These are phyloP conservation scores for Metridium senile DNA, from an alignment of 92 coral and sea anemone species.

Conservation along the genomic window DNA sequence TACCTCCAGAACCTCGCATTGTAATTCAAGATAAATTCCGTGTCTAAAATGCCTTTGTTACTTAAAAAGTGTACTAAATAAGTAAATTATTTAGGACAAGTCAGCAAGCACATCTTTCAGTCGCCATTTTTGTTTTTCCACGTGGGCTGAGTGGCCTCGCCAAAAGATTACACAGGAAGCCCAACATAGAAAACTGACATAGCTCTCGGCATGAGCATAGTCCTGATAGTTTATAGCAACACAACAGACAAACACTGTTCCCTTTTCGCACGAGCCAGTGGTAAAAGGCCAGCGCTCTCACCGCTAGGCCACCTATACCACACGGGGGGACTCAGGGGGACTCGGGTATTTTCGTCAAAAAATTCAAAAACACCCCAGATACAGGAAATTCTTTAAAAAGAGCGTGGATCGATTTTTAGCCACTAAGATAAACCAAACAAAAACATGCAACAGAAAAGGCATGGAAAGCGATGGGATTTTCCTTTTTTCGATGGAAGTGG, in stretches of 20 bases:
- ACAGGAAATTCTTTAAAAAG: too few species aligned
- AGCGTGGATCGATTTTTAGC: too few species aligned
- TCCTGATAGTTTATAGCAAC: too few species aligned
- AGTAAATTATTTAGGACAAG: not conserved
- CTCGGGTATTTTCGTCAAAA: too few species aligned
- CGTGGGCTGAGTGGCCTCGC: slow-evolving; percentile 35
- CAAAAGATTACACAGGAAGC: slow-evolving; percentile 8
- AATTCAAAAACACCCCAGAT: too few species aligned
- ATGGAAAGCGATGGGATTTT: too few species aligned
- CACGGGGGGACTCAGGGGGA: not conserved
- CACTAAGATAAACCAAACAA: too few species aligned
- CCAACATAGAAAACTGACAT: too few species aligned
- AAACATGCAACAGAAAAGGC: too few species aligned
- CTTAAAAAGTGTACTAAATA: not conserved
- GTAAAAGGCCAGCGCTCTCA: not conserved
- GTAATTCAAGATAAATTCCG: not conserved
- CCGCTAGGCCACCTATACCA: too few species aligned
- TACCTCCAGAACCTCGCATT: slow-evolving; percentile 3
- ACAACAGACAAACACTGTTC: not conserved
- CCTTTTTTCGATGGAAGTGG: too few species aligned
- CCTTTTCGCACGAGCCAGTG: not conserved
- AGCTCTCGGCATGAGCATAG: too few species aligned
- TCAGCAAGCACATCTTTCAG: not conserved
- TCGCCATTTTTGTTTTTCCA: slow-evolving; percentile 42
- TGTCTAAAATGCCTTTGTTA: not conserved